phyloP scores from a whole-genome alignment of 2,888 invertebrate species.

The Macrophya annulata region DNA sequence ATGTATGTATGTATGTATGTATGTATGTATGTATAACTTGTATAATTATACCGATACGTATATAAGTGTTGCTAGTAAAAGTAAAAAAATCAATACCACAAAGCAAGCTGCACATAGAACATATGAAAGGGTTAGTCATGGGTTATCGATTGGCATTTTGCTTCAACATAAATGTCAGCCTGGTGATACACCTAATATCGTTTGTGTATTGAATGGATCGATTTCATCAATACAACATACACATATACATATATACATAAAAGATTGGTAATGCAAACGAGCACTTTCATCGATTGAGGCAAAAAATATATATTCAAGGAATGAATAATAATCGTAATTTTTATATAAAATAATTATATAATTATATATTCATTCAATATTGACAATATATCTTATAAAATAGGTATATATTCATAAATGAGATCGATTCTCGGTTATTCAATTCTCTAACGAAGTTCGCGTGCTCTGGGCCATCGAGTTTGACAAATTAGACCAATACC shows the following conservation, averaged over 20 bases:
- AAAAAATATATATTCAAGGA: neutral
- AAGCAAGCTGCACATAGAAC: neutral
- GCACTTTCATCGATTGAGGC: neutral
- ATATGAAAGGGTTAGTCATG: conserved; percentile 2
- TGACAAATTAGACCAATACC: neutral
- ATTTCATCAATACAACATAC: neutral
- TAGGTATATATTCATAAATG: neutral
- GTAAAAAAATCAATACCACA: neutral
- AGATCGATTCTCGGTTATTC: neutral
- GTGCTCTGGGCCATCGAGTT: neutral
- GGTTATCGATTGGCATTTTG: conserved; percentile 6
- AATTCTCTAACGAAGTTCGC: neutral
- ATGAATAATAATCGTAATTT: neutral
- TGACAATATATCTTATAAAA: too few species aligned
- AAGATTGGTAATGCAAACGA: neutral
- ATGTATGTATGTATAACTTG: too few species aligned
- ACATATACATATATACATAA: too few species aligned
- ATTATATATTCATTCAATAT: too few species aligned
- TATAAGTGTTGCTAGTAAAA: neutral
- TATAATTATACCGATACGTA: neutral
- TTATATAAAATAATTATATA: neutral
- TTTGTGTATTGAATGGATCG: neutral
- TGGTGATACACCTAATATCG: neutral
- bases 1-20: too few species aligned
- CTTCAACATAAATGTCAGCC: conserved; percentile 3